Evolutionary conservation across 2,113 vertebrate species (phyloP), one percentile per base, ranked within the genome.

Genomic region (Phodopus roborovskii): DNA sequence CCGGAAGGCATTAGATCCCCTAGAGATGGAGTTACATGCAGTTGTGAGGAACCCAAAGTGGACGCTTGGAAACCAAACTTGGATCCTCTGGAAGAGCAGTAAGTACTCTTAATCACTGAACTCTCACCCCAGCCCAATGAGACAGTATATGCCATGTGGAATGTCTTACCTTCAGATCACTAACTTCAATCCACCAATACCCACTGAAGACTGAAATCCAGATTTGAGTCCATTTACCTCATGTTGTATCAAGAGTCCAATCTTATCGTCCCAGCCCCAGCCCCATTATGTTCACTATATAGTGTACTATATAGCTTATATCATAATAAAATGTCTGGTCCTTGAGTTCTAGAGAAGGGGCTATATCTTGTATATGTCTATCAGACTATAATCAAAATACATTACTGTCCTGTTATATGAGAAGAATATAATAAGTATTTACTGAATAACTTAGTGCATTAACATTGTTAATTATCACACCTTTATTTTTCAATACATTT

Each of bases 401-500:
- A 81, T 7, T 58, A 56, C 7, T 74, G 30, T 73, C 42, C 90
- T 53, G 53, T 42, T 92, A 56, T 56, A 89, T 73, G 36, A 92
- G 36, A 81, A 56, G 53, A 91, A 71, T n/a, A 60, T 84, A 89
- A 89, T 88, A 75, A 88, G 39, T 92, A 9, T 92, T 88, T 82
- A 81, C 82, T 71, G 53, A 85, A 90, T 90, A 90, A 95, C 78
- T 90, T 75, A 73, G 33, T 86, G 36, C 8, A 86, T 90, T 62
- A 85, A 28, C 22, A 78, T 84, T 78, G 30, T 73, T 95, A 42
- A 62, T 86, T 94, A 93, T 91, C 82, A 87, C 50, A 79, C 74
- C 87, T 96, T 96, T 96, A 96, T 87, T 96, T 91, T 74, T 91
- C 74, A 91, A 75, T 81, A 96, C 82, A 91, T 74, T 93, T 93